Evolutionary conservation across 2,888 invertebrate species (phyloP), one percentile per base, ranked within the genome.

Genomic region (Geophilus truncorum): DNA sequence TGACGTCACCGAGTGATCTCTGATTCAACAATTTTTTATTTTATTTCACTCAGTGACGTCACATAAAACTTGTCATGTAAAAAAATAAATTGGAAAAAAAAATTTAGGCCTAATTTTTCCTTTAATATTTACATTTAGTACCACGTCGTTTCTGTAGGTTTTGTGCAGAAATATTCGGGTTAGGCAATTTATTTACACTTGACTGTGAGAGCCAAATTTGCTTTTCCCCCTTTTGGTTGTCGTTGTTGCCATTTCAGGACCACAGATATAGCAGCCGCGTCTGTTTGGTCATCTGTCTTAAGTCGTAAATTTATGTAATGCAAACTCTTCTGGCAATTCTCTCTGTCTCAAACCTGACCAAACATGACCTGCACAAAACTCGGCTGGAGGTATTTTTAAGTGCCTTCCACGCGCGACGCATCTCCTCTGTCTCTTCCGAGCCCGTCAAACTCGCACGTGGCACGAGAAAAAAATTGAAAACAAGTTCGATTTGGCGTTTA

Each of bases 291-390:
- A 57, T 57, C 57, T 57, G 57, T 57, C 57, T 57, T 57, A 21
- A 57, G 57, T 57, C 57, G 57, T 57, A 57, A 57, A 57, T 57
- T 57, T 57, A 57, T 21, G 57, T 57, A 57, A 57, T 57, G 57
- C 57, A 57, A 57, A 57, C 57, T 57, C 57, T 57, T 57, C 57
- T 57, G 57, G 57, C 57, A 57, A 57, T 57, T 57, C 57, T 57
- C 57, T 57, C 81, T 81, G 82, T 78, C 32, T 32, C 32, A 15
- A 84, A 85, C 25, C 85, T 86, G 86, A 76, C 76, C 76, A 76
- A 76, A 76, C 76, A 76, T 76, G 76, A 57, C 76, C 76, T 76
- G 32, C 32, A 76, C 28, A 76, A 28, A 76, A 32, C 76, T 76
- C 76, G 23, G 76, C 76, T 32, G 28, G 28, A 28, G 76, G 28